Conservation (phyloP, 2,797 vertebrate species). For the Clarias pachynema region DNA sequence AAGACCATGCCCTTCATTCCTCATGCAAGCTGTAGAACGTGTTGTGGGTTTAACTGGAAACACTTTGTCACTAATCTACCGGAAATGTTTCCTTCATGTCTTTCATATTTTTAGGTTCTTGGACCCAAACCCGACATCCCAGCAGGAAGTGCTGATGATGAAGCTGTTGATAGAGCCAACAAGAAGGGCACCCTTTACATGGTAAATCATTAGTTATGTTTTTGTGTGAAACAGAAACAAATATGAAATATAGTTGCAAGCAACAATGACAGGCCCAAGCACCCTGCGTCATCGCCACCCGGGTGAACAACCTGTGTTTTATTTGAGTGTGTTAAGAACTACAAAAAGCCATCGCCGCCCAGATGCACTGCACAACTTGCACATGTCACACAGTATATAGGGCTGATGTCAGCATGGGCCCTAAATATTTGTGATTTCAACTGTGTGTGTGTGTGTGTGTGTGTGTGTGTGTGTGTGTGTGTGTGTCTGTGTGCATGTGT, state of each 20-base stretch:
- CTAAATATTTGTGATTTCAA: no score
- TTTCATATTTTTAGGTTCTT: conserved; percentile 66
- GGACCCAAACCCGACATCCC: conserved; percentile 68
- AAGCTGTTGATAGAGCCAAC: conserved; percentile 41
- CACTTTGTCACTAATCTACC: not conserved
- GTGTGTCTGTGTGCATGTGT: no score
- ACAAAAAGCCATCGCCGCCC: no score
- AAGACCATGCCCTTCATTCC: not conserved
- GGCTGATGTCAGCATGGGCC: no score
- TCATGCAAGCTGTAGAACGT: not conserved
- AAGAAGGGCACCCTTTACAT: conserved; percentile 65
- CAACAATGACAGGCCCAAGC: no score
- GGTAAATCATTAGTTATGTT: conserved; percentile 59
- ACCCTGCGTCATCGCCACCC: no score
- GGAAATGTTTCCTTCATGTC: conserved; percentile 25
- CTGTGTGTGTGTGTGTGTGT: no score
- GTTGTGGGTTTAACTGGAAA: not conserved
- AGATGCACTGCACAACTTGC: no score
- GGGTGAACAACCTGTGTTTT: no score
- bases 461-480: no score
- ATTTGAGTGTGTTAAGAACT: no score
- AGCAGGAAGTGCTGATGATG: conserved; percentile 59
- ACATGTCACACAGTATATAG: no score
- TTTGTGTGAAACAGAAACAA: not conserved
- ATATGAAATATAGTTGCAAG: not conserved